A percentile compares a stretch with the other conserved stretches of the same genome.
Evolutionary conservation across 2,113 vertebrate genomes (phyloP).

Genomic region (Mystacornis crossleyi): DNA sequence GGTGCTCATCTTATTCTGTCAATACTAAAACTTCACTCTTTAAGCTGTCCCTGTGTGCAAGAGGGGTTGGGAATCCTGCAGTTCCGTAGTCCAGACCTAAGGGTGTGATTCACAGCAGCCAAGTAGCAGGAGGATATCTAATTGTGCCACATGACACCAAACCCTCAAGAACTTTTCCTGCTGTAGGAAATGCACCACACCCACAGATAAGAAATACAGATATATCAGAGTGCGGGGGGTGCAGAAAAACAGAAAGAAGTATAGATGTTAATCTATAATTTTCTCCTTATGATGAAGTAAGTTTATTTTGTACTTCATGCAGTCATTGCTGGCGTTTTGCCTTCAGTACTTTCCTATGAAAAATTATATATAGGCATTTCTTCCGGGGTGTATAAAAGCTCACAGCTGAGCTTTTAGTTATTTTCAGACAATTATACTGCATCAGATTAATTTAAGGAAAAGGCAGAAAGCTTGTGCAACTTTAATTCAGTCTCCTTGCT

Average conservation of each 20-base stretch:
- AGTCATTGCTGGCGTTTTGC: not conserved
- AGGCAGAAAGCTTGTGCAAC: not conserved
- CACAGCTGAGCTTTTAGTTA: not conserved
- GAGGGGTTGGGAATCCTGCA: not conserved
- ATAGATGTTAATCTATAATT: not conserved
- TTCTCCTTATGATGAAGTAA: not conserved
- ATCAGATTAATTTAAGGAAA: not conserved
- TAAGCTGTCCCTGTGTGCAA: not conserved
- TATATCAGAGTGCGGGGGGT: not conserved
- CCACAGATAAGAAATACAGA: not conserved
- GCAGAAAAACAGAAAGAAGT: not conserved
- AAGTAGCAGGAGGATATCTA: not conserved
- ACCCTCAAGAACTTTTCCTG: not conserved
- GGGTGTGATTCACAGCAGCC: not conserved
- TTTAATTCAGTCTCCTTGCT: not conserved
- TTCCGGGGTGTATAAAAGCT: not conserved
- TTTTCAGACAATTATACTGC: not conserved
- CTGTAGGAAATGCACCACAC: conserved; percentile 8
- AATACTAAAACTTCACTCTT: not conserved
- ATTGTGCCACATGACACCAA: not conserved
- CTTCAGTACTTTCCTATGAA: not conserved
- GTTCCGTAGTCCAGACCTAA: not conserved
- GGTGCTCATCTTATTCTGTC: not conserved
- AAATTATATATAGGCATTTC: not conserved
- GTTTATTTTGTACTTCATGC: not conserved